Evolutionary conservation across 2,113 vertebrate species (phyloP).

Genomic region (Pangasianodon gigas): DNA sequence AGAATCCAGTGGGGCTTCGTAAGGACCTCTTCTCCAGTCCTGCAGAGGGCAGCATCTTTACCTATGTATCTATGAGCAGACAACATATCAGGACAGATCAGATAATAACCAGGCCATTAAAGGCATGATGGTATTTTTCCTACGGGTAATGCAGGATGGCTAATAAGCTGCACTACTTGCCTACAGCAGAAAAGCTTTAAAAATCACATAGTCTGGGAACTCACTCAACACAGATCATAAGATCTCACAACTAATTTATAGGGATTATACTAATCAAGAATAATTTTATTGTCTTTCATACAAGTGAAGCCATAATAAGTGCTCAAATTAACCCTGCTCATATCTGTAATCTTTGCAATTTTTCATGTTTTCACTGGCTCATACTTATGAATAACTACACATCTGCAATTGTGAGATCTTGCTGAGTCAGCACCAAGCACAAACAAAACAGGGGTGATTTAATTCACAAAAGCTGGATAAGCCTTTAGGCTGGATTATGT

Average conservation of each 20-base stretch:
- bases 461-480: slow-evolving; percentile 18
- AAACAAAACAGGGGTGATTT: not conserved
- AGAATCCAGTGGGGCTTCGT: slow-evolving; percentile 28
- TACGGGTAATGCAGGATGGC: not conserved
- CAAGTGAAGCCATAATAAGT: not conserved
- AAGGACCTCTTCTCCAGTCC: slow-evolving; percentile 54
- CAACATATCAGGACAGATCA: slow-evolving; percentile 60
- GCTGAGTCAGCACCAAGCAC: not conserved
- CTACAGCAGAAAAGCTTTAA: not conserved
- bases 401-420: not conserved
- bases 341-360: not conserved
- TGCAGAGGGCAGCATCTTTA: slow-evolving; percentile 63
- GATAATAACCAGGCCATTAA: not conserved
- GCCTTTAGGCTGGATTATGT: not conserved
- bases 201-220: slow-evolving; percentile 19
- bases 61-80: slow-evolving; percentile 69
- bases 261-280: not conserved
- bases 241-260: not conserved
- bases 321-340: not conserved
- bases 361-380: not conserved
- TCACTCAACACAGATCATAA: not conserved
- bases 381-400: not conserved
- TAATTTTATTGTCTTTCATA: not conserved
- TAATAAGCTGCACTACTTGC: slow-evolving; percentile 20
- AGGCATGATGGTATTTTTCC: not conserved